A percentile compares a stretch with the other conserved stretches of the same genome.
Conservation (phyloP, 2,113 vertebrate species). For the Chaenocephalus aceratus region DNA sequence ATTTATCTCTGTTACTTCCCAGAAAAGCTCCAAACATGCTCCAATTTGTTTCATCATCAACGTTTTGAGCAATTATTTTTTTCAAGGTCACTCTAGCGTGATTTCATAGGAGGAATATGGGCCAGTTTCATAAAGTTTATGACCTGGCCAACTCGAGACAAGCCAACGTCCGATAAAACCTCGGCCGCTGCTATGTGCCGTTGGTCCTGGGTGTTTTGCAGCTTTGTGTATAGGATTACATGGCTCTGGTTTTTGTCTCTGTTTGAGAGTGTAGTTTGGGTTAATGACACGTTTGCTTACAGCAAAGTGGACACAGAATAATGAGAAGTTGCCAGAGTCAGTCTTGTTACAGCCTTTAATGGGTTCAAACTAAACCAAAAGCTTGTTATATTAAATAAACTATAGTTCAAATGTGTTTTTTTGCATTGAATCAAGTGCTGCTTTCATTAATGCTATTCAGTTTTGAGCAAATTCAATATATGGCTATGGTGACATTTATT, state of each 20-base stretch:
- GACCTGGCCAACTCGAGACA: slow-evolving; percentile 40
- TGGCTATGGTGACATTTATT: not conserved
- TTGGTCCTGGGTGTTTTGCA: slow-evolving; percentile 50
- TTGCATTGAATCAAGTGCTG: not conserved
- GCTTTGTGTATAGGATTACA: slow-evolving; percentile 19
- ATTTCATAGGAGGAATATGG: slow-evolving; percentile 53
- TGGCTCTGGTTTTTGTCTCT: slow-evolving; percentile 35
- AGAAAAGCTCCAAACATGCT: slow-evolving; percentile 2
- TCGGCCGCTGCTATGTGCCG: slow-evolving; percentile 14
- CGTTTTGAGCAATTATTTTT: slow-evolving; percentile 21
- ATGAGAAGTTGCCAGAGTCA: not conserved
- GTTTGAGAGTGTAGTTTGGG: slow-evolving; percentile 23
- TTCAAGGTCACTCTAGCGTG: not conserved
- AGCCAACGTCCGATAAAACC: slow-evolving; percentile 46
- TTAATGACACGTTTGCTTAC: slow-evolving; percentile 17
- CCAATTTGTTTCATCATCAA: not conserved
- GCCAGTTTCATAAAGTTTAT: slow-evolving; percentile 52
- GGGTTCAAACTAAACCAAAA: not conserved
- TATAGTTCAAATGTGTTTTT: not conserved
- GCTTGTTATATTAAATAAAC: not conserved
- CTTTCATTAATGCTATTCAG: not conserved
- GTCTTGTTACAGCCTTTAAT: not conserved
- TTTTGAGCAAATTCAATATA: not conserved
- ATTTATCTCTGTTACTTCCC: slow-evolving; percentile 12
- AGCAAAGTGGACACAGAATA: not conserved